Conservation (phyloP, 2,797 vertebrate genomes). For the Phrynocephalus guinanensis region DNA sequence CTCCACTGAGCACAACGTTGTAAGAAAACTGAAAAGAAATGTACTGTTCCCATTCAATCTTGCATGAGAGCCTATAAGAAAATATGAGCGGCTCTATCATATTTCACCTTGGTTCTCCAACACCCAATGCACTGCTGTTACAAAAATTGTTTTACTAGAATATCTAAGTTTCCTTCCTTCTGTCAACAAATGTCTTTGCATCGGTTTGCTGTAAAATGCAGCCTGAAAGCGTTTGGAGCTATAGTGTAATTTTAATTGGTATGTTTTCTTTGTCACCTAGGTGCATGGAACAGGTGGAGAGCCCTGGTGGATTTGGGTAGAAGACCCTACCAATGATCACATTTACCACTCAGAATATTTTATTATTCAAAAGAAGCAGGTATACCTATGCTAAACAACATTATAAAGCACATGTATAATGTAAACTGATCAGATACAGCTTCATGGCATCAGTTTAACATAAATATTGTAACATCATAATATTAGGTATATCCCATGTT, state of each 20-base stretch:
- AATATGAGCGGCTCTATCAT: neutral
- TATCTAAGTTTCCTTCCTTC: slow-evolving; percentile 4
- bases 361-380: slow-evolving; percentile 97
- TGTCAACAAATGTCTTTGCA: neutral
- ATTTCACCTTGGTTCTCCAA: neutral
- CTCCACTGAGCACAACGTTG: neutral
- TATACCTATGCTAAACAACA: slow-evolving; percentile 64
- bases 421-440: neutral
- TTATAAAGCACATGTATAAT: slow-evolving; percentile 13
- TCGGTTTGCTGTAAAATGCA: neutral
- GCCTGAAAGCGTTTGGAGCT: neutral
- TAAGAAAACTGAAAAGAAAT: neutral
- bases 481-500: slow-evolving; percentile 22
- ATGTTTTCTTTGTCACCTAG: slow-evolving; percentile 70
- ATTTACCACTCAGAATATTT: slow-evolving; percentile 99
- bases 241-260: slow-evolving; percentile 1
- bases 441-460: slow-evolving; percentile 24
- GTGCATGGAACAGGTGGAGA: slow-evolving; percentile 94
- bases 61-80: slow-evolving; percentile 16
- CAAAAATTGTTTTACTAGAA: neutral
- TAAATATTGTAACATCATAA: slow-evolving; percentile 24
- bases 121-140: slow-evolving; percentile 4
- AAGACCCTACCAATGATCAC: slow-evolving; percentile 96
- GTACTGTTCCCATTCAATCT: neutral
- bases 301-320: slow-evolving; percentile 99